Percentiles rank a stretch among this genome's conserved stretches.
phyloP scores from a whole-genome alignment of 2,888 invertebrate genomes.

The Polydrusus pterygomalis region DNA sequence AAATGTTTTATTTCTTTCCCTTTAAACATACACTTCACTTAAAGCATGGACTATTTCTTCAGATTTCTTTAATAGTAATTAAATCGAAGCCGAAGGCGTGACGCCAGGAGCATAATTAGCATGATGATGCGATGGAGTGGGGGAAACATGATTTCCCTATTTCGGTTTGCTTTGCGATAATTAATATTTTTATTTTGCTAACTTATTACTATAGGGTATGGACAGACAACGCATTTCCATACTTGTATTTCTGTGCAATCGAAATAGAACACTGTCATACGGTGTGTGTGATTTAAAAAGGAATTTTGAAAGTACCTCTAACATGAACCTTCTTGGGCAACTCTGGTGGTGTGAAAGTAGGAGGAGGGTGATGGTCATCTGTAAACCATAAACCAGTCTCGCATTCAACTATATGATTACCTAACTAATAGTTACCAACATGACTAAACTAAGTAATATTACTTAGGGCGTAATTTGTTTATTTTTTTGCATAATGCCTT shows the following conservation, averaged over 20 bases:
- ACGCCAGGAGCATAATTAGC: too few relatives aligned
- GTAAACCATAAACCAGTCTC: conserved; percentile 84
- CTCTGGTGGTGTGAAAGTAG: conserved; percentile 99
- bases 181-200: too few relatives aligned
- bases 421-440: conserved; percentile 37
- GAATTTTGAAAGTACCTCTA: conserved; percentile 80
- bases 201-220: too few relatives aligned
- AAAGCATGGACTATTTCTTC: too few relatives aligned
- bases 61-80: too few relatives aligned
- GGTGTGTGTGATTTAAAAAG: conserved; percentile 48
- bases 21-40: too few relatives aligned
- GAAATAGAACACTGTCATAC: conserved; percentile 27
- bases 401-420: conserved; percentile 71
- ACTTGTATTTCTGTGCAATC: conserved; percentile 32
- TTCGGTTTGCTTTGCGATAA: too few relatives aligned
- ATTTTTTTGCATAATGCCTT: not conserved
- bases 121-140: too few relatives aligned
- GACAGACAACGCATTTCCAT: too few relatives aligned
- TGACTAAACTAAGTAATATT: not conserved
- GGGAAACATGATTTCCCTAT: too few relatives aligned
- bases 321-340: conserved; percentile 99
- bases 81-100: too few relatives aligned
- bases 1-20: too few relatives aligned
- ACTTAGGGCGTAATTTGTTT: not conserved
- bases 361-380: conserved; percentile 98